Percentiles rank a stretch among this genome's conserved stretches.
Conservation (phyloP, 2,888 invertebrate genomes). For the Metalampra italica region DNA sequence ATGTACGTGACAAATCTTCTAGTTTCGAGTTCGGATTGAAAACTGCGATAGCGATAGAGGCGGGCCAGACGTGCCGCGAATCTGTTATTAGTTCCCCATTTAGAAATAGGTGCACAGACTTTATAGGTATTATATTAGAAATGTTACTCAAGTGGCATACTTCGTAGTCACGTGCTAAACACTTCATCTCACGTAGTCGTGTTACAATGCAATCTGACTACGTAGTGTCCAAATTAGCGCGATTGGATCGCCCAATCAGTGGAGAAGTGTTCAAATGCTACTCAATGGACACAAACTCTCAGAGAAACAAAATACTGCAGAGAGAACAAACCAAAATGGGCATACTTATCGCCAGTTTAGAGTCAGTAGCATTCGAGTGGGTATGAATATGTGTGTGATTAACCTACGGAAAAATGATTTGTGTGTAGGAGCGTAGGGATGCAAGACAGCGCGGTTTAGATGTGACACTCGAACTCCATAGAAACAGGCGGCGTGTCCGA, state of each 20-base stretch:
- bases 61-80: conserved; percentile 63
- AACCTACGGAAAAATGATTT: no score
- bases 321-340: no score
- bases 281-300: conserved; percentile 32
- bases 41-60: conserved; percentile 76
- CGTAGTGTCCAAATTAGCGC: conserved; percentile 30
- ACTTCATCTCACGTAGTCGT: conserved; percentile 33
- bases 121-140: conserved; percentile 53
- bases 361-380: no score
- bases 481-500: no score
- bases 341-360: no score
- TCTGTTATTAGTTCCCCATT: conserved; percentile 58
- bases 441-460: no score
- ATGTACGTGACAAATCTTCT: conserved; percentile 76
- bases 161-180: conserved; percentile 40
- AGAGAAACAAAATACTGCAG: conserved; percentile 28
- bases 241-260: conserved; percentile 31
- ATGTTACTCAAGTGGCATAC: conserved; percentile 37
- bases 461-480: no score
- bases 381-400: no score
- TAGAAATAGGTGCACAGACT: conserved; percentile 57
- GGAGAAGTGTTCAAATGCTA: conserved; percentile 24
- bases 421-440: no score
- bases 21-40: conserved; percentile 73
- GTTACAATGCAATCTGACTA: conserved; percentile 34